Conservation (phyloP, 2,888 invertebrate species). For the Boloria selene region DNA sequence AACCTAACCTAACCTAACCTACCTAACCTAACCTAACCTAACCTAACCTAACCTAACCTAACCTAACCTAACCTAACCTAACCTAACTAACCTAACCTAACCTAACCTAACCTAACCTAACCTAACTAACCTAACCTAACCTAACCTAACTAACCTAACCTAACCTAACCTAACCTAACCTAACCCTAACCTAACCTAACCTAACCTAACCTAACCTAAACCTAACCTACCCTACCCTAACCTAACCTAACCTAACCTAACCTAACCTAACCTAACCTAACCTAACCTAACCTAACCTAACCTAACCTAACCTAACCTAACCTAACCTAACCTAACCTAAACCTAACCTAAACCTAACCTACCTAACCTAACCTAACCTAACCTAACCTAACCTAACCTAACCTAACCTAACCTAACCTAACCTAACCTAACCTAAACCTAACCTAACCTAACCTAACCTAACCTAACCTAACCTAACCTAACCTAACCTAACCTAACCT, state of each 20-base stretch:
- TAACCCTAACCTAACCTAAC: constrained; percentile 38
- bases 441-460: constrained; percentile 11
- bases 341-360: constrained; percentile 38
- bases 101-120: constrained; percentile 43
- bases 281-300: constrained; percentile 39
- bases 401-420: constrained; percentile 11
- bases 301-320: constrained; percentile 40
- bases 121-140: too few relatives aligned
- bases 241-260: constrained; percentile 37
- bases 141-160: too few relatives aligned
- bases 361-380: constrained; percentile 36
- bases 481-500: constrained; percentile 10
- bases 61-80: constrained; percentile 42
- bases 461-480: constrained; percentile 9
- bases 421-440: constrained; percentile 9
- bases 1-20: constrained; percentile 40
- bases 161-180: constrained; percentile 28
- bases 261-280: constrained; percentile 36
- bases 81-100: constrained; percentile 40
- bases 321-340: constrained; percentile 38
- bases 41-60: constrained; percentile 40
- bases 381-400: constrained; percentile 38
- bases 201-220: constrained; percentile 37
- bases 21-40: constrained; percentile 41
- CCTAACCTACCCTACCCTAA: too few relatives aligned